Base-by-base conservation (phyloP, 2,888 invertebrate species). In the Anoncus sp. region DNA sequence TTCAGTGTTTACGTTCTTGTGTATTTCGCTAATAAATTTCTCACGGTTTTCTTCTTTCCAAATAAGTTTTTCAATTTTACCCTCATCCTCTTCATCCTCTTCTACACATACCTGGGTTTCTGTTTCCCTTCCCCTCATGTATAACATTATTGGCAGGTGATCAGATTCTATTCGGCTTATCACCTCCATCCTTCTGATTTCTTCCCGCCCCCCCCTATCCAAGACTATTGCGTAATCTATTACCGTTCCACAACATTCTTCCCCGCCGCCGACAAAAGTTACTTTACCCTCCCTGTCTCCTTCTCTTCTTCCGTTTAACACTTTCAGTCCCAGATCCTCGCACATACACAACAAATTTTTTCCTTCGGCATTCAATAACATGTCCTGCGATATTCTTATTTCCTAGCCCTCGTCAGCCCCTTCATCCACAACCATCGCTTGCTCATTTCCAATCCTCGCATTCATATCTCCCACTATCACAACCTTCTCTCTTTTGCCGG, bases 271-370 rank as follows among this genome's bases (percentile, higher is more conserved):
- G 10, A 63, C 49, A 51, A 51, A 62, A 20, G 63, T 63, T 51
- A 63, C 49, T 63, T 63, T 49, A n/a, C 65, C 65, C n/a, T 65
- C 51, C 38, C 38, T 51, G 16, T 65, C 65, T n/a, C 65, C 65
- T 51, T 63, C 47, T 24, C 14, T 27, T 27, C 60, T 62, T 9
- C 60, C 60, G 3, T 62, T 62, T 27, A 62, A 14, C 3, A 63
- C 47, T 38, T 65, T 65, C 22, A 65, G n/a, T 14, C 65, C 49
- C 22, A 49, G 3, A 49, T 65, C 49, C 22, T 49, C 65, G 22
- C 65, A 65, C 51, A 51, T 35, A 38, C 38, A 16, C 38, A 65
- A 65, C 49, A 65, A 1, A 35, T 38, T 63, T 63, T 31, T 63
- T 47, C 62, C 62, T 35, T 63, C 62, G 22, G 47, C 6, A 35